Base-by-base conservation (phyloP, 1,140 invertebrate genomes). In the Brachionus calyciflorus region DNA sequence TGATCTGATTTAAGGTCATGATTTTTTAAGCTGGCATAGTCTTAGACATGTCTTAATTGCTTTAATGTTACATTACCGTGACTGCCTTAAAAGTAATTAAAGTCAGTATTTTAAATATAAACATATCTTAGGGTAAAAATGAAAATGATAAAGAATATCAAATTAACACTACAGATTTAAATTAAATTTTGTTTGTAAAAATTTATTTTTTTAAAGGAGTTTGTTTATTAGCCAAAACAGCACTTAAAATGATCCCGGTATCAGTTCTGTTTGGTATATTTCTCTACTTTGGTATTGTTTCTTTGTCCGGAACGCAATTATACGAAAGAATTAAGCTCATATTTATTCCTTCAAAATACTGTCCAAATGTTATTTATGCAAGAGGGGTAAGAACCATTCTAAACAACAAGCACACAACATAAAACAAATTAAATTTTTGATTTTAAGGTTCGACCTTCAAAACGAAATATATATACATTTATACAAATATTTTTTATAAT, bases 221-320 rank as follows among this genome's bases (percentile, higher is more conserved):
- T 37, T 57, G 40, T 40, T 90, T 96, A 14, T 84, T 91, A 5
- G 91, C 93, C 88, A 89, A 91, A 19, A 88, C 90, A 9, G 85
- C 93, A 24, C 85, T 98, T 37, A 87, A 90, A 24, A 85, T 90
- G 12, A 91, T 96, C 69, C 94, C 95, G 2, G 91, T 96, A 88
- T 89, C 94, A 10, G 93, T 96, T 53, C 87, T 98, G 2, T 93
- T 97, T 82, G 95, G 95, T 28, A 92, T 98, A 1, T 98, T 98
- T 83, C 87, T 98, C 0, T 98, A 98, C 85, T 94, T 98, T 91
- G 95, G 95, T 41, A 90, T 96, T 73, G 93, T 93, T 0, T 92
- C 93, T 0, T 91, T 93, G 46, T 91, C 90, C 81, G 93, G 93
- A 55, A 92, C 96, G 14, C 93, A 96, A 84, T 89, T 96, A 81